Conservation (phyloP, 35 echinoderm and acorn worm genomes). For the Hemicentrotus pulcherrimus region DNA sequence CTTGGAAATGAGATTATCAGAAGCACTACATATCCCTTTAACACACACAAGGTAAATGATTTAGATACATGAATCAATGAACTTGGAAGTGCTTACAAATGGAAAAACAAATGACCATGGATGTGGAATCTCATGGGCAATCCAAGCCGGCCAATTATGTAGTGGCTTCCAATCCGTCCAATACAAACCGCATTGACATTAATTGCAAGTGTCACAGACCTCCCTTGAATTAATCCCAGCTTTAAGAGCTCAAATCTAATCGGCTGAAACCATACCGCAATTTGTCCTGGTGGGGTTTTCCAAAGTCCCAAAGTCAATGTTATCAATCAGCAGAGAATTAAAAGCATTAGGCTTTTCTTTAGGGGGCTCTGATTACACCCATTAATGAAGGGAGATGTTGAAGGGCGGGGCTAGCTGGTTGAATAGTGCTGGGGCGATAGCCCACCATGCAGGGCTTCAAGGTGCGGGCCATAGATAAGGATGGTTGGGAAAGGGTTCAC, state of each 20-base stretch:
- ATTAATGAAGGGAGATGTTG: not conserved
- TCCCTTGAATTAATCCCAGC: not conserved
- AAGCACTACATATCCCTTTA: no score
- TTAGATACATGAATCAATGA: not conserved
- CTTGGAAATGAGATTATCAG: no score
- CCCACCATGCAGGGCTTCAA: not conserved
- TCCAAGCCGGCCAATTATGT: not conserved
- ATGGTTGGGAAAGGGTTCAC: not conserved
- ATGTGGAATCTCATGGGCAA: not conserved
- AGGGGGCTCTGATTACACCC: not conserved
- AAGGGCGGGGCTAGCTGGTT: not conserved
- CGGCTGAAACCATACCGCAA: not conserved
- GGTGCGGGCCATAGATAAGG: not conserved
- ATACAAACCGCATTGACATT: not conserved
- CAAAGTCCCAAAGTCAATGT: not conserved
- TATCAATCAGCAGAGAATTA: not conserved
- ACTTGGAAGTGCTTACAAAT: not conserved
- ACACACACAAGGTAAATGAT: no score
- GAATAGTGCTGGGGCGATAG: not conserved
- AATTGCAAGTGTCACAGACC: not conserved
- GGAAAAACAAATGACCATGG: constrained; percentile 10
- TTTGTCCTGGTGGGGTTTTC: not conserved
- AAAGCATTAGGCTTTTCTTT: constrained; percentile 7
- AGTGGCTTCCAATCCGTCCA: not conserved
- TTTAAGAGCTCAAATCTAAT: not conserved